phyloP scores from a whole-genome alignment of 2,113 vertebrate species.

The Osmerus eperlanus region DNA sequence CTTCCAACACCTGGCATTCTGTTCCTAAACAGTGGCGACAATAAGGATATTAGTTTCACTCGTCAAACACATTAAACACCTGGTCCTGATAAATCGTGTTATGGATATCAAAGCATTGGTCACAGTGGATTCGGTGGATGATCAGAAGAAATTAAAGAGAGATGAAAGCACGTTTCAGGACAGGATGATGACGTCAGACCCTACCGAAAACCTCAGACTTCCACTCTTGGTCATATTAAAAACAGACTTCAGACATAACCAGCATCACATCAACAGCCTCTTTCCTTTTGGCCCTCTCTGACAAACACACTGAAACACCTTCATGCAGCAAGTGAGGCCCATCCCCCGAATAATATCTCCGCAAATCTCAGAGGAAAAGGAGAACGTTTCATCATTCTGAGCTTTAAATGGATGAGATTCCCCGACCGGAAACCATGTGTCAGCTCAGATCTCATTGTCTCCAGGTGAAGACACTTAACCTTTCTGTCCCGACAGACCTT shows the following conservation, averaged over 20 bases:
- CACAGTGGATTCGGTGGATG: background rate
- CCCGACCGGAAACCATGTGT: constrained; percentile 4
- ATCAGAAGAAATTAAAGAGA: background rate
- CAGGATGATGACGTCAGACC: background rate
- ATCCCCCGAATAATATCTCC: too few species aligned
- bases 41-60: background rate
- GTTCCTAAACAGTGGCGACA: constrained; percentile 53
- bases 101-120: too few species aligned
- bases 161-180: background rate
- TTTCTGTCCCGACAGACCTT: constrained; percentile 33
- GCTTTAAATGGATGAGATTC: too few species aligned
- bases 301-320: constrained; percentile 4
- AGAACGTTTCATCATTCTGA: too few species aligned
- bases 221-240: too few species aligned
- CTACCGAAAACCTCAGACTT: too few species aligned
- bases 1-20: constrained; percentile 73
- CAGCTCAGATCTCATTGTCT: constrained; percentile 28
- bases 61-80: too few species aligned
- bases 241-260: background rate
- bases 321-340: too few species aligned
- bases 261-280: constrained; percentile 15
- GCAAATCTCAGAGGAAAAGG: too few species aligned
- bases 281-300: background rate
- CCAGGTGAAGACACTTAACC: constrained; percentile 34
- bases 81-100: too few species aligned